Percentiles rank a stretch among this genome's conserved stretches.
These are phyloP conservation scores for Sylvia atricapilla DNA, from an alignment of 2,113 vertebrate genomes.

Conservation along the genomic window DNA sequence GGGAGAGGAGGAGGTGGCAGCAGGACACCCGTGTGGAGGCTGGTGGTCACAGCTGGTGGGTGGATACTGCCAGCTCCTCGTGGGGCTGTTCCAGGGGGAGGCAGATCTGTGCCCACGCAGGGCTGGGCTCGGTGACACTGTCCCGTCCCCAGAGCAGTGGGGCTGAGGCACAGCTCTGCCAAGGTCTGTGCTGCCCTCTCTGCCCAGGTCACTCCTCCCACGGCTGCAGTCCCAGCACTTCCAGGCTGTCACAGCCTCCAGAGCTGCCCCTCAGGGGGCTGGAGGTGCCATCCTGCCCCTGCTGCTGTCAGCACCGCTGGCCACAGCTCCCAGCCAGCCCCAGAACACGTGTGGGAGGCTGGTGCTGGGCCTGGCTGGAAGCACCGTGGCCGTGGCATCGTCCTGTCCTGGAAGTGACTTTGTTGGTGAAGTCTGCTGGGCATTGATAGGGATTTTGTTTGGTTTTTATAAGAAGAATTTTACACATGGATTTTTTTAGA, in stretches of 20 bases:
- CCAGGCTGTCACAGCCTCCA: not conserved
- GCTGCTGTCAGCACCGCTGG: not conserved
- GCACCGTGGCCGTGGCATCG: not conserved
- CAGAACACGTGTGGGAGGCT: fast-evolving
- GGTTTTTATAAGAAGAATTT: slow-evolving; percentile 61
- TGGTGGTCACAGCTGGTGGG: fast-evolving
- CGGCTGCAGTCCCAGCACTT: not conserved
- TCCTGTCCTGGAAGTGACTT: slow-evolving; percentile 12
- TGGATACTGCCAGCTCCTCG: fast-evolving
- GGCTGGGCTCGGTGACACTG: not conserved
- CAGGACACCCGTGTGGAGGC: fast-evolving
- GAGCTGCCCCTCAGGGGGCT: not conserved
- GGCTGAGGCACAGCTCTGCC: not conserved
- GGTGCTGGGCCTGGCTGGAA: not conserved
- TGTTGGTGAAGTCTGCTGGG: not conserved
- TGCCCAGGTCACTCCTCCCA: not conserved
- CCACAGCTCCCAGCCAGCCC: not conserved
- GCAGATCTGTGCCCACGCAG: not conserved
- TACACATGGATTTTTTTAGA: slow-evolving; percentile 50
- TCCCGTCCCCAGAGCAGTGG: not conserved
- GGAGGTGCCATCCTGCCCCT: not conserved
- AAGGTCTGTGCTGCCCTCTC: not conserved
- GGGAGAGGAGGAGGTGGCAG: not conserved
- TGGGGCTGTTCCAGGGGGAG: not conserved
- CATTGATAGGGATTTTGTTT: slow-evolving; percentile 14